Conservation (phyloP, 2,888 invertebrate genomes). For the Actias luna region DNA sequence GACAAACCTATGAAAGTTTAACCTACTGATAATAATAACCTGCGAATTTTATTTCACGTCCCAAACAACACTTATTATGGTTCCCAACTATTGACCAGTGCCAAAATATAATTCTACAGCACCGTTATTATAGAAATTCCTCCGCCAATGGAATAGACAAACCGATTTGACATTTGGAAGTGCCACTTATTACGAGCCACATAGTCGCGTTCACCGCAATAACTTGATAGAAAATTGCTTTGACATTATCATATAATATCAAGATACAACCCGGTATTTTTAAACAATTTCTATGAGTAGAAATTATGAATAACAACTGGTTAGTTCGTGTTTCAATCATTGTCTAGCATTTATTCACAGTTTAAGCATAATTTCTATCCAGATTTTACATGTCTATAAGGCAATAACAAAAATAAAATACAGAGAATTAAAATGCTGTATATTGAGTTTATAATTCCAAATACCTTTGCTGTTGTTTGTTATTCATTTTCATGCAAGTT, state of each 20-base stretch:
- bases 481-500: too few species aligned
- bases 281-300: background rate
- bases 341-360: background rate
- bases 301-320: background rate
- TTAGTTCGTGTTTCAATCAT: background rate
- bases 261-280: slow-evolving; percentile 54
- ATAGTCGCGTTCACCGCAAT: slow-evolving; percentile 26
- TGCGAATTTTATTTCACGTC: background rate
- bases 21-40: background rate
- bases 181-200: slow-evolving; percentile 25
- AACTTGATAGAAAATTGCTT: slow-evolving; percentile 54
- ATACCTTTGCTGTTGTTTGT: too few species aligned
- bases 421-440: too few species aligned
- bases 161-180: slow-evolving; percentile 32
- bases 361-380: too few species aligned
- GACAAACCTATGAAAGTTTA: background rate
- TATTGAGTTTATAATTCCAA: too few species aligned
- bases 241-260: slow-evolving; percentile 47
- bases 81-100: background rate
- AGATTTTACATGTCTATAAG: too few species aligned
- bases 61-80: background rate
- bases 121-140: slow-evolving; percentile 1
- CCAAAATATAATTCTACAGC: background rate
- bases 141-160: slow-evolving; percentile 7
- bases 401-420: too few species aligned